These are phyloP conservation scores for Chiridota heheva DNA, from an alignment of 35 echinoderm and acorn worm species.

Conservation along the genomic window DNA sequence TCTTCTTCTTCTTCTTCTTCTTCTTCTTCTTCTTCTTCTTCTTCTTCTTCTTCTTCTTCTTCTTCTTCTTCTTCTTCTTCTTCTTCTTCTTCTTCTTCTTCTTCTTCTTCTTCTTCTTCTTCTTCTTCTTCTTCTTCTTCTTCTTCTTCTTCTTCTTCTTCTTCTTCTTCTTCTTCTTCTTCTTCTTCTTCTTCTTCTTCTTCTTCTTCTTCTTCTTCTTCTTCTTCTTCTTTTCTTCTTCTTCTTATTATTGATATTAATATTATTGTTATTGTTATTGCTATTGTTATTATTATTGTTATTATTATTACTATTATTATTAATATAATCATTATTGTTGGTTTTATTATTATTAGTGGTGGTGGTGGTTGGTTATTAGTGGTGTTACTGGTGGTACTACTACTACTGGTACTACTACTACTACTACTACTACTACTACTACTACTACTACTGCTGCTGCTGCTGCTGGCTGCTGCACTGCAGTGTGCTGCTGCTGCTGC, in stretches of 20 bases:
- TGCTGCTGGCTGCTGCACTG: no score
- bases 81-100: conserved; percentile 6
- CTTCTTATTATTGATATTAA: background rate
- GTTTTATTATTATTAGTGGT: no score
- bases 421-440: no score
- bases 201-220: conserved; percentile 6
- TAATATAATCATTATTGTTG: no score
- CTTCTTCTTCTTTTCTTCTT: conserved; percentile 5
- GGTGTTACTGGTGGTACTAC: no score
- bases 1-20: conserved; percentile 6
- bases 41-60: conserved; percentile 6
- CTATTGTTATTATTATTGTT: no score
- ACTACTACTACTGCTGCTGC: no score
- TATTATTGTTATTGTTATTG: no score
- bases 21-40: conserved; percentile 6
- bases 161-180: conserved; percentile 6
- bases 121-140: conserved; percentile 6
- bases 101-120: conserved; percentile 6
- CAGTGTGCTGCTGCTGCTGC: no score
- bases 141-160: conserved; percentile 6
- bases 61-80: conserved; percentile 6
- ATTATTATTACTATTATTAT: no score
- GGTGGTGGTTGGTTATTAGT: no score
- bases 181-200: conserved; percentile 6
- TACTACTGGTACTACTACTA: no score